These are phyloP conservation scores for Galerucella calmariensis DNA, from an alignment of 2,888 invertebrate species.

Conservation along the genomic window DNA sequence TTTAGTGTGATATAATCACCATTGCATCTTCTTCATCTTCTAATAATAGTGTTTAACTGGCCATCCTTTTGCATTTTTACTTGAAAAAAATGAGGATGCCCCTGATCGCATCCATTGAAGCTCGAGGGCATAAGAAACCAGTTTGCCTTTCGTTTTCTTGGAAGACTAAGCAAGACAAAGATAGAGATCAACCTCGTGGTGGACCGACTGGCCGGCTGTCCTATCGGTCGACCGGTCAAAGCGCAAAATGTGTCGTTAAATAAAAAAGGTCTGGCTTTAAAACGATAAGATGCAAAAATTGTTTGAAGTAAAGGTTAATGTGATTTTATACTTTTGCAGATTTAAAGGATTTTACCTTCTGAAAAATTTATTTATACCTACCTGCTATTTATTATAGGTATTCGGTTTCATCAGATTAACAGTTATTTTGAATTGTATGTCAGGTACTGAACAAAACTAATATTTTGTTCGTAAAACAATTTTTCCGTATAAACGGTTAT, in stretches of 20 bases:
- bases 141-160: slow-evolving; percentile 25
- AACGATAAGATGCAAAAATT: background rate
- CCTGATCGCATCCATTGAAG: background rate
- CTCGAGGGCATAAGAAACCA: slow-evolving; percentile 15
- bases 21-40: background rate
- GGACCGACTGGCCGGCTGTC: slow-evolving; percentile 2
- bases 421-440: no score
- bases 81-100: background rate
- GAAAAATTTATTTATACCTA: no score
- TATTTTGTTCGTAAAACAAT: no score
- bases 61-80: background rate
- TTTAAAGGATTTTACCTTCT: no score
- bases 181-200: slow-evolving; percentile 18
- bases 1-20: no score
- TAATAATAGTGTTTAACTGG: background rate
- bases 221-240: slow-evolving; percentile 9
- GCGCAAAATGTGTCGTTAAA: slow-evolving; percentile 5
- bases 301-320: background rate
- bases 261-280: slow-evolving; percentile 7
- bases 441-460: no score
- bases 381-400: no score
- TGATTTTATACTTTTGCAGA: background rate
- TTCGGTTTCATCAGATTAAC: no score
- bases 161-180: slow-evolving; percentile 18
- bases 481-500: no score